Conservation (phyloP, 2,797 vertebrate species). For the Hemibagrus guttatus region DNA sequence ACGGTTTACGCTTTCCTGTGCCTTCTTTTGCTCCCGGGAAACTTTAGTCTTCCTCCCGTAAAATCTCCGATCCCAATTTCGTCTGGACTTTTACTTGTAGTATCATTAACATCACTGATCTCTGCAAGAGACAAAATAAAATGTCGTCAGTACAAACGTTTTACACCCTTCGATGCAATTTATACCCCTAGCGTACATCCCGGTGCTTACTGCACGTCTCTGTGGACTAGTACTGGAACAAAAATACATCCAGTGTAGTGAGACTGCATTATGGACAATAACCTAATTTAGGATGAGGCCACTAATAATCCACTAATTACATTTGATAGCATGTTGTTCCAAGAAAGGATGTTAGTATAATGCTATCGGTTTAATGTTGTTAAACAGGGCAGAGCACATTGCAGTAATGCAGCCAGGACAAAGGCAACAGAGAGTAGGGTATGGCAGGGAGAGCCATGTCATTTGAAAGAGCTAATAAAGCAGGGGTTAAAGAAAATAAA, state of each 20-base stretch:
- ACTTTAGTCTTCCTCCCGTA: slow-evolving; percentile 40
- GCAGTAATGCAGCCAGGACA: slow-evolving; percentile 30
- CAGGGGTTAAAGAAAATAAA: slow-evolving; percentile 46
- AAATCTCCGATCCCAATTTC: slow-evolving; percentile 27
- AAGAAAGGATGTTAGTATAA: slow-evolving; percentile 66
- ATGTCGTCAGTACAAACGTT: not conserved
- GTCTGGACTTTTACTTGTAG: slow-evolving; percentile 58
- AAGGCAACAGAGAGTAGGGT: slow-evolving; percentile 29
- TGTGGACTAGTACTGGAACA: slow-evolving; percentile 21
- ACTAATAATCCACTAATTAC: slow-evolving; percentile 66
- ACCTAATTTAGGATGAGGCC: slow-evolving; percentile 61
- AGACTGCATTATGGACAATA: slow-evolving; percentile 59
- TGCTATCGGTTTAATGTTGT: slow-evolving; percentile 57
- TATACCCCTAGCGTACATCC: not conserved
- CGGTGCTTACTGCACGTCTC: not conserved
- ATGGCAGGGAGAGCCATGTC: slow-evolving; percentile 38
- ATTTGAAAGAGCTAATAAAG: slow-evolving; percentile 42
- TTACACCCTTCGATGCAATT: not conserved
- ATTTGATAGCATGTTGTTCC: slow-evolving; percentile 62
- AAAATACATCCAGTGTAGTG: slow-evolving; percentile 47
- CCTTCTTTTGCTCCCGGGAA: slow-evolving; percentile 12
- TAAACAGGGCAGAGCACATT: slow-evolving; percentile 39
- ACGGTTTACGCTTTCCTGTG: not conserved
- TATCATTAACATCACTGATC: slow-evolving; percentile 55
- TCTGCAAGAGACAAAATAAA: slow-evolving; percentile 52